phyloP scores from a whole-genome alignment of 2,797 vertebrate genomes.

The Pseudochromis fuscus region DNA sequence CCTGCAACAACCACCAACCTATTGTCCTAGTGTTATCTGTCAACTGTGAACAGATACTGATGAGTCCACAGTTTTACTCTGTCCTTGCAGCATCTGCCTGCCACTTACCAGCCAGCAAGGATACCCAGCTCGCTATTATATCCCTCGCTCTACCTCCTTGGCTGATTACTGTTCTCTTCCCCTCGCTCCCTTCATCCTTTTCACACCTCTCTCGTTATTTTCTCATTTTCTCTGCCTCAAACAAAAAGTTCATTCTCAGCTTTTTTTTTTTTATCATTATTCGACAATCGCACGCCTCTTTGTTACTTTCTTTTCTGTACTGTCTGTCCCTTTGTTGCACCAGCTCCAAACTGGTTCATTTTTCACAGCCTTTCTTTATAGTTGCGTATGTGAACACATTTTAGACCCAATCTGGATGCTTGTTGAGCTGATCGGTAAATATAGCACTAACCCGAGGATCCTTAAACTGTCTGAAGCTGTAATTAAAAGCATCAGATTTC shows the following conservation, averaged over 20 bases:
- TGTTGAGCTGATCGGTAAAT: background rate
- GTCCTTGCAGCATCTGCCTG: constrained; percentile 74
- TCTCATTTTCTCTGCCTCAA: constrained; percentile 51
- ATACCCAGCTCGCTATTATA: constrained; percentile 50
- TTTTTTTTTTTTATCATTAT: constrained; percentile 27
- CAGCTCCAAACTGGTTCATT: constrained; percentile 8
- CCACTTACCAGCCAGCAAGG: constrained; percentile 64
- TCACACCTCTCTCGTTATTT: constrained; percentile 61
- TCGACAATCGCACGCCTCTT: constrained; percentile 21
- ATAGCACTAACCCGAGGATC: background rate
- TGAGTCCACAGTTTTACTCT: constrained; percentile 78
- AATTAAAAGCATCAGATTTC: background rate
- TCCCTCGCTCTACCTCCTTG: constrained; percentile 49
- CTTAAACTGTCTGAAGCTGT: background rate
- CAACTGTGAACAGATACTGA: constrained; percentile 76
- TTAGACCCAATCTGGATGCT: background rate
- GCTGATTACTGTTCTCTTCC: constrained; percentile 63
- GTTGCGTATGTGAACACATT: background rate
- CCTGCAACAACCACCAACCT: constrained; percentile 44
- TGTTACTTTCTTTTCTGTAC: constrained; percentile 25
- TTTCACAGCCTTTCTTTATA: constrained; percentile 21
- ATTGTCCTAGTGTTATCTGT: constrained; percentile 75
- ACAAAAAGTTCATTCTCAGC: constrained; percentile 48
- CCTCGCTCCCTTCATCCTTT: constrained; percentile 49
- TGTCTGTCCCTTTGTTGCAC: constrained; percentile 27